Evolutionary conservation across 1,140 invertebrate species (phyloP).

Genomic region (Philotrypesis tridentata): DNA sequence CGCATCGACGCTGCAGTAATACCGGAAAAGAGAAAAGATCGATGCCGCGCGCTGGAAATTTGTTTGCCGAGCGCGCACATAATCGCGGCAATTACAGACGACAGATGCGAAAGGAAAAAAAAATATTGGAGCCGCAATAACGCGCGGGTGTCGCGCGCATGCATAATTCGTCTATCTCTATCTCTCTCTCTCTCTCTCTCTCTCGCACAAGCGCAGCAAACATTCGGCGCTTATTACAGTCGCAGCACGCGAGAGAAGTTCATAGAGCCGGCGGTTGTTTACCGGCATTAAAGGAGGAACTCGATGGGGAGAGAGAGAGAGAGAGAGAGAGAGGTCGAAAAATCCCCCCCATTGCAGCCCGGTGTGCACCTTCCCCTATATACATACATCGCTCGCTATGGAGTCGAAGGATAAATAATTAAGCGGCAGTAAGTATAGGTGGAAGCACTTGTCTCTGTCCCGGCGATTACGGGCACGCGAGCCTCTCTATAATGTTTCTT

Average conservation of each 20-base stretch:
- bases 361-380: no score
- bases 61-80: neutral
- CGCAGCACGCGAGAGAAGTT: slow-evolving; percentile 1
- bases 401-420: slow-evolving; percentile 57
- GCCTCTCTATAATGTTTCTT: slow-evolving; percentile 5
- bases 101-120: neutral
- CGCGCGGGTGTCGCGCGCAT: neutral
- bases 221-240: slow-evolving; percentile 6
- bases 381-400: neutral
- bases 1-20: no score
- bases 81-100: neutral
- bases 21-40: no score
- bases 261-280: neutral
- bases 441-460: slow-evolving; percentile 43
- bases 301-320: no score
- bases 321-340: no score
- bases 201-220: neutral
- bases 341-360: neutral
- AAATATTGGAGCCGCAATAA: neutral
- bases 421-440: slow-evolving; percentile 52
- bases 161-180: no score
- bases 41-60: neutral
- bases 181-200: no score
- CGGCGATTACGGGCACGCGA: slow-evolving; percentile 50
- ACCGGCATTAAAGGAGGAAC: neutral